phyloP scores from a whole-genome alignment of 2,113 vertebrate genomes.

The Zapornia atra region DNA sequence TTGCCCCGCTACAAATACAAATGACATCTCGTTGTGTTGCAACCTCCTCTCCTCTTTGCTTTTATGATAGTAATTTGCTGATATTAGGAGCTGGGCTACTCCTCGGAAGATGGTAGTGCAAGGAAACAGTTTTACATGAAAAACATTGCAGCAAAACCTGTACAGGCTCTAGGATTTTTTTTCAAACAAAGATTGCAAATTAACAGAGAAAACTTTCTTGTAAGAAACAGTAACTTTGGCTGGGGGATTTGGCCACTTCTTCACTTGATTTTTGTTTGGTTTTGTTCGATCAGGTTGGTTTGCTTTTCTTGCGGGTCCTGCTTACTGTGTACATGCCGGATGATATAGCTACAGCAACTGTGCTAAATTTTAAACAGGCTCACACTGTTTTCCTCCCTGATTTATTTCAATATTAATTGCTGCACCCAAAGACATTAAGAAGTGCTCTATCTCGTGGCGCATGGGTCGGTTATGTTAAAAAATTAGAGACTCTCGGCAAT shows the following conservation, averaged over 20 bases:
- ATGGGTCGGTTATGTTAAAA: conserved; percentile 18
- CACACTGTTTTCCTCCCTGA: not conserved
- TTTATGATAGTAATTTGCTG: conserved; percentile 39
- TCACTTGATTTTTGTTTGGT: not conserved
- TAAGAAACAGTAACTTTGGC: not conserved
- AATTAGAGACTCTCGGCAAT: conserved; percentile 44
- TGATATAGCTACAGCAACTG: not conserved
- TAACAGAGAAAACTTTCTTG: not conserved
- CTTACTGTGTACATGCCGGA: not conserved
- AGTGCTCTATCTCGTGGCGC: not conserved
- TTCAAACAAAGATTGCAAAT: not conserved
- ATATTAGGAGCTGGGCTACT: not conserved
- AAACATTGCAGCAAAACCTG: not conserved
- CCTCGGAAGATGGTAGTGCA: not conserved
- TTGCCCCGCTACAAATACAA: conserved; percentile 32
- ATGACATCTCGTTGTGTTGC: not conserved
- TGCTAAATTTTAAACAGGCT: not conserved
- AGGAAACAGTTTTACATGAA: conserved; percentile 13
- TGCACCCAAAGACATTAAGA: not conserved
- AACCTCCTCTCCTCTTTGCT: conserved; percentile 16
- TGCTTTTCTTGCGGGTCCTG: not conserved
- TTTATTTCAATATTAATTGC: conserved; percentile 9
- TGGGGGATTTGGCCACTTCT: not conserved
- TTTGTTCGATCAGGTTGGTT: not conserved
- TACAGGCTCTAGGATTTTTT: conserved; percentile 6